Base-by-base conservation (phyloP, 2,113 vertebrate genomes). In the Sapayoa aenigma region DNA sequence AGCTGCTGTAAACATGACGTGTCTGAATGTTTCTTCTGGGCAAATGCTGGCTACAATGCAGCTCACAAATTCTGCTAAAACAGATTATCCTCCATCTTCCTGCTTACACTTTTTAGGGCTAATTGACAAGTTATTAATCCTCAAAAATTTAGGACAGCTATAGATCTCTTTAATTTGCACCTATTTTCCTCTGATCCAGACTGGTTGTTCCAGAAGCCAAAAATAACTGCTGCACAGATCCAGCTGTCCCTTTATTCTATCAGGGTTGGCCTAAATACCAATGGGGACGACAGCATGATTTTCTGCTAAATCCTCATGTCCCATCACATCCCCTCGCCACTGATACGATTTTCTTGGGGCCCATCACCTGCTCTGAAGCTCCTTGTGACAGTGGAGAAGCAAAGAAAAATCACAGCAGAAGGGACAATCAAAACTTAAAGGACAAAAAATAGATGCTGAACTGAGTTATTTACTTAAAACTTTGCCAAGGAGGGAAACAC, bases 191-290 rank as follows among this genome's bases (percentile, higher is more conserved):
- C 65, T 92, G 92, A 93, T 80, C 59, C 67, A 66, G 92, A 93
- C 77, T 83, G 24, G 93, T 86, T 95, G 90, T 87, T 91, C 37
- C 69, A 79, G 41, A 69, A 88, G 46, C 49, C 80, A 79, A 56
- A 94, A 95, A 94, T 89, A 96, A 63, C 77, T 73, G 50, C 78
- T 82, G 69, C 49, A 58, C 66, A 42, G 58, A 92, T 89, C 84
- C 89, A 94, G 79, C 53, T 92, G 84, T 89, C 90, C 65, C 24
- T 93, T 94, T 91, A 24, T 89, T 96, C 75, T 91, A 5, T 42
- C 42, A 17, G 27, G 39, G 12, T 47, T 93, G 52, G 83, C 46
- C 53, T 91, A 67, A 79, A 89, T 65, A 73, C 47, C 42, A 33
- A 7, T 27, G 6, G 28, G n/a, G 17, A 79, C 46, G 49, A 31